These are phyloP conservation scores for Borostomias antarcticus DNA, from an alignment of 2,797 vertebrate species.

Conservation along the genomic window DNA sequence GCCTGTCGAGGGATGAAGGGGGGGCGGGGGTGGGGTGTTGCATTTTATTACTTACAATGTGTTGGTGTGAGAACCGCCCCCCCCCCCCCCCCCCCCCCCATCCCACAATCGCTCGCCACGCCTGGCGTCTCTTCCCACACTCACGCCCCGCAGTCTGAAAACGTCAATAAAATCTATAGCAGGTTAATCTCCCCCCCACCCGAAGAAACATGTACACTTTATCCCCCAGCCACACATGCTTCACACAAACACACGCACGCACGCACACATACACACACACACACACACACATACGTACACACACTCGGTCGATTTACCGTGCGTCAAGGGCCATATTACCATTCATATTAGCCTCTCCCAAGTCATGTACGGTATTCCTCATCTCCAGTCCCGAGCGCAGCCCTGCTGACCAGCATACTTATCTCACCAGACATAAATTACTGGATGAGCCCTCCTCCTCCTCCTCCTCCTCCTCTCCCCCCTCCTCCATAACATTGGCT, in stretches of 20 bases:
- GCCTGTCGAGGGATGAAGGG: background rate
- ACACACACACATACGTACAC: conserved; percentile 43
- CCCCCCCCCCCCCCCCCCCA: background rate
- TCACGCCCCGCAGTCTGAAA: conserved; percentile 47
- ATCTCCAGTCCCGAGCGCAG: conserved; percentile 67
- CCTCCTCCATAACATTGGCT: conserved; percentile 64
- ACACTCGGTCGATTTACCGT: conserved; percentile 74
- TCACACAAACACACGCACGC: conserved; percentile 46
- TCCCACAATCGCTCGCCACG: background rate
- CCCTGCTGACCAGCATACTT: conserved; percentile 72
- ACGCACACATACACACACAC: conserved; percentile 53
- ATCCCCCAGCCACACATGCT: conserved; percentile 73
- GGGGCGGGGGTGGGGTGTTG: background rate
- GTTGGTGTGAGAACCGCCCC: conserved; percentile 35
- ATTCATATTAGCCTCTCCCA: conserved; percentile 72
- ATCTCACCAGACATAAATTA: conserved; percentile 79
- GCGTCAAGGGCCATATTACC: conserved; percentile 75
- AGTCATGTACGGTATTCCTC: conserved; percentile 72
- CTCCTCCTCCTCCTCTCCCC: background rate
- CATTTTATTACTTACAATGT: conserved; percentile 28
- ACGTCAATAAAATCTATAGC: conserved; percentile 76
- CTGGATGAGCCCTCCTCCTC: conserved; percentile 54
- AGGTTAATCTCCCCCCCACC: conserved; percentile 72
- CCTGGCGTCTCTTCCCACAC: conserved; percentile 45
- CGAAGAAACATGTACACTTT: conserved; percentile 76